Conservation (phyloP, 92 coral and sea anemone species). For the Epizoanthus stellaris region DNA sequence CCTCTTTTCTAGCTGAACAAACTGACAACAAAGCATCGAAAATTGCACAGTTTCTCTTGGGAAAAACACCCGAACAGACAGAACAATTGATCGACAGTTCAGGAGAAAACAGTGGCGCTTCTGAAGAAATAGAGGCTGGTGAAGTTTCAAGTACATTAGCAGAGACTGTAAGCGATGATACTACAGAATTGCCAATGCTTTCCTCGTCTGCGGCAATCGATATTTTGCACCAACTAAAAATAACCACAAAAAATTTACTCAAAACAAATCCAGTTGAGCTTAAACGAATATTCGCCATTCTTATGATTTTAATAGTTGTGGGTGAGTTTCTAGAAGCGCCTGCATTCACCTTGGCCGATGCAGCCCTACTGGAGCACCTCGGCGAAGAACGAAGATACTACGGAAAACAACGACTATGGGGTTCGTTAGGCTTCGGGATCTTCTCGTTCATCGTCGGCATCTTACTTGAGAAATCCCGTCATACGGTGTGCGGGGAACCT, state of each 20-base stretch:
- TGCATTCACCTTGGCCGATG: conserved; percentile 90
- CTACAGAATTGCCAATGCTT: background rate
- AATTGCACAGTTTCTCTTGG: conserved; percentile 19
- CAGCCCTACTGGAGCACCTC: conserved; percentile 92
- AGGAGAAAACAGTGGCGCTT: conserved; percentile 35
- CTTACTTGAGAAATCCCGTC: conserved; percentile 88
- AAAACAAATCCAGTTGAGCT: conserved; percentile 84
- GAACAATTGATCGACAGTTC: background rate
- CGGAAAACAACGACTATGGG: conserved; percentile 98
- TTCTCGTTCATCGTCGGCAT: conserved; percentile 93
- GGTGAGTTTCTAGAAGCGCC: conserved; percentile 98
- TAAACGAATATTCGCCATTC: conserved; percentile 82
- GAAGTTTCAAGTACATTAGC: background rate
- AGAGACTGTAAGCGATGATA: background rate
- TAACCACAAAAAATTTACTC: conserved; percentile 74
- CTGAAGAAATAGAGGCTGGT: background rate
- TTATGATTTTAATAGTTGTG: conserved; percentile 87
- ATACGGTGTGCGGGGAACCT: conserved; percentile 86
- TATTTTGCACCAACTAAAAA: conserved; percentile 27
- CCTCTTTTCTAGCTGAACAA: background rate
- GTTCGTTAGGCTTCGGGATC: conserved; percentile 98
- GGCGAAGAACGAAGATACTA: conserved; percentile 95
- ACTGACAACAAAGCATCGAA: conserved; percentile 14
- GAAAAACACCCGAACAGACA: background rate
- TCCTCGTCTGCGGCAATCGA: background rate